phyloP scores from a whole-genome alignment of 92 coral and sea anemone species.

The Phenganax stokvisi region DNA sequence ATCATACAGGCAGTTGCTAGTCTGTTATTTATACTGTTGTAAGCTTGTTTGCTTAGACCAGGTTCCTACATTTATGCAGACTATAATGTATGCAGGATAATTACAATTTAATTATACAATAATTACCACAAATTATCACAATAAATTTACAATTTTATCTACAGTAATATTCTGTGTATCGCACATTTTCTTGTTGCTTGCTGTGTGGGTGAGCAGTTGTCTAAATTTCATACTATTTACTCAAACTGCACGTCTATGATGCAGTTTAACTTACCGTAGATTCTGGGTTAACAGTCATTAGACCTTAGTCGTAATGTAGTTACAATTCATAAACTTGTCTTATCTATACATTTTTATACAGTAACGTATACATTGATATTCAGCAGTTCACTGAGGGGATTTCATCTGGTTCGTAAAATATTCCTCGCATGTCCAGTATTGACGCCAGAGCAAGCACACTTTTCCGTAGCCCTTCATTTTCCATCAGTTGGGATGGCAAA shows the following conservation, averaged over 20 bases:
- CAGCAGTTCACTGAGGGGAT: slow-evolving; percentile 55
- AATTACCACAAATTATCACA: neutral
- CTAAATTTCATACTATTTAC: too few relatives aligned
- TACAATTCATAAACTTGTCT: too few relatives aligned
- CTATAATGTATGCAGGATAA: neutral
- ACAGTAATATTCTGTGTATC: neutral
- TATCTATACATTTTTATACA: too few relatives aligned
- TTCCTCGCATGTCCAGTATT: slow-evolving; percentile 81
- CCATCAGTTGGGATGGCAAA: slow-evolving; percentile 74
- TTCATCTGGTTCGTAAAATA: slow-evolving; percentile 84
- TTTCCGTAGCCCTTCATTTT: slow-evolving; percentile 75
- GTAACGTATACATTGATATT: too few relatives aligned
- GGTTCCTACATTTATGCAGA: neutral
- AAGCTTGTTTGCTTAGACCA: too few relatives aligned
- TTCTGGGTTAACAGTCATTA: too few relatives aligned
- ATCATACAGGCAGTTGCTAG: too few relatives aligned
- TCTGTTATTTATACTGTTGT: too few relatives aligned
- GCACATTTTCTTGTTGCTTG: neutral
- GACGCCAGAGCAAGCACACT: slow-evolving; percentile 83
- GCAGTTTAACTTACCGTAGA: too few relatives aligned
- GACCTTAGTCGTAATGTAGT: too few relatives aligned
- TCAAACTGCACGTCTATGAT: too few relatives aligned
- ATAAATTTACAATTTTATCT: neutral
- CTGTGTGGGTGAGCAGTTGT: too few relatives aligned
- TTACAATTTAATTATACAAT: neutral